Percentiles rank a stretch among this genome's conserved stretches.
phyloP scores from a whole-genome alignment of 2,113 vertebrate species.

The Pedionomus torquatus region DNA sequence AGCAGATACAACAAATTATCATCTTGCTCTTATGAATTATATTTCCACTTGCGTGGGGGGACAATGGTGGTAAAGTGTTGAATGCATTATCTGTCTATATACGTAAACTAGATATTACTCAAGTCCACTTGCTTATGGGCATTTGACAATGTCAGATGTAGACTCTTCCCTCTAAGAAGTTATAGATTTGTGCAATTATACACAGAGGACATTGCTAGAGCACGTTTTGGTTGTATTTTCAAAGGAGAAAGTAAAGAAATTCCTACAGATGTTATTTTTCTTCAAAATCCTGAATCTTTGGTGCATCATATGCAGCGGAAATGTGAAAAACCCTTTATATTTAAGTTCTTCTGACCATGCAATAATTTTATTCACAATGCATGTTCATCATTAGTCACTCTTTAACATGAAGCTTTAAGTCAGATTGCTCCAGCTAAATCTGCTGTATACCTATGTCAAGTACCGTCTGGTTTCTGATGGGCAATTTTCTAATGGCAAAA shows the following conservation, averaged over 20 bases:
- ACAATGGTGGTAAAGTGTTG: not conserved
- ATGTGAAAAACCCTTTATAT: not conserved
- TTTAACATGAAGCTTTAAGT: not conserved
- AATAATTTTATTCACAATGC: not conserved
- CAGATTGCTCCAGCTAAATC: not conserved
- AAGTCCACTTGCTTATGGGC: not conserved
- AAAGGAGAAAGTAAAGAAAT: not conserved
- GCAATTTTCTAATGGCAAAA: not conserved
- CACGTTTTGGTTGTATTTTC: not conserved
- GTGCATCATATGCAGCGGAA: not conserved
- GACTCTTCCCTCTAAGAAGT: not conserved
- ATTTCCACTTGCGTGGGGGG: not conserved
- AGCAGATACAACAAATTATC: not conserved
- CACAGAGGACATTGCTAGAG: not conserved
- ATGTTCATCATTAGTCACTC: not conserved
- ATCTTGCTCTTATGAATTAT: not conserved
- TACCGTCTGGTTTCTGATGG: not conserved
- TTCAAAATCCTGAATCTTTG: not conserved
- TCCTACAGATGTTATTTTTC: accelerated
- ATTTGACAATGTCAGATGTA: not conserved
- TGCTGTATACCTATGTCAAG: not conserved
- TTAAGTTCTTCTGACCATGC: not conserved
- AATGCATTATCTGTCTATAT: not conserved
- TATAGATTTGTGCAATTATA: not conserved
- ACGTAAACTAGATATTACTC: not conserved